These are phyloP conservation scores for Cyclopterus lumpus DNA, from an alignment of 2,797 vertebrate genomes.

Conservation along the genomic window DNA sequence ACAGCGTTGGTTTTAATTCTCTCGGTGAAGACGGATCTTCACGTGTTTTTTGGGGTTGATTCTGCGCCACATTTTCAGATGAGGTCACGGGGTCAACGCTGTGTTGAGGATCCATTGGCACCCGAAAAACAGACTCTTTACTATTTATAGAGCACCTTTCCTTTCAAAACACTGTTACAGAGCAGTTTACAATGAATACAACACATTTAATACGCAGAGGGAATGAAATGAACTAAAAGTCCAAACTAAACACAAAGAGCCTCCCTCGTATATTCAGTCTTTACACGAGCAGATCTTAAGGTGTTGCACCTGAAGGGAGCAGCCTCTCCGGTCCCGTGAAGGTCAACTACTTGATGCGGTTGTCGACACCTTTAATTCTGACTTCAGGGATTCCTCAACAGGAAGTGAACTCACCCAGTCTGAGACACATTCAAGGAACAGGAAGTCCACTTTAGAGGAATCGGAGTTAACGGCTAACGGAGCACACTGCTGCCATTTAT, in stretches of 20 bases:
- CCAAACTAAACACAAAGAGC: neutral
- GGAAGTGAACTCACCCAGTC: neutral
- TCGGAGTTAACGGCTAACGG: too few species aligned
- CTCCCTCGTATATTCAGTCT: too few species aligned
- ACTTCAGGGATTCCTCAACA: neutral
- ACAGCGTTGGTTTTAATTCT: slow-evolving; percentile 12
- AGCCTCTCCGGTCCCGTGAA: too few species aligned
- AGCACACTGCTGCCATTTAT: too few species aligned
- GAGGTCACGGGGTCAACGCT: too few species aligned
- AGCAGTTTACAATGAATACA: neutral
- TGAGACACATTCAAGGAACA: too few species aligned
- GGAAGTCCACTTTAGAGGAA: too few species aligned
- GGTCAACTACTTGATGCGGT: neutral
- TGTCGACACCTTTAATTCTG: neutral
- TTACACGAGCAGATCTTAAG: too few species aligned
- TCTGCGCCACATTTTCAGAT: too few species aligned
- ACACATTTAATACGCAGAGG: neutral
- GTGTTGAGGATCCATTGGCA: too few species aligned
- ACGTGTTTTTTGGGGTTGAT: slow-evolving; percentile 11
- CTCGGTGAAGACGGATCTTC: neutral
- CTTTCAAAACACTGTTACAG: neutral
- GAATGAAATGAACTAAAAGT: neutral
- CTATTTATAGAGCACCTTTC: neutral
- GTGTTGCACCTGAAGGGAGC: too few species aligned
- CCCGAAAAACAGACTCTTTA: too few species aligned